Percentiles rank a stretch among this genome's conserved stretches.
Conservation (phyloP, 2,113 vertebrate genomes). For the Thomomys bottae region DNA sequence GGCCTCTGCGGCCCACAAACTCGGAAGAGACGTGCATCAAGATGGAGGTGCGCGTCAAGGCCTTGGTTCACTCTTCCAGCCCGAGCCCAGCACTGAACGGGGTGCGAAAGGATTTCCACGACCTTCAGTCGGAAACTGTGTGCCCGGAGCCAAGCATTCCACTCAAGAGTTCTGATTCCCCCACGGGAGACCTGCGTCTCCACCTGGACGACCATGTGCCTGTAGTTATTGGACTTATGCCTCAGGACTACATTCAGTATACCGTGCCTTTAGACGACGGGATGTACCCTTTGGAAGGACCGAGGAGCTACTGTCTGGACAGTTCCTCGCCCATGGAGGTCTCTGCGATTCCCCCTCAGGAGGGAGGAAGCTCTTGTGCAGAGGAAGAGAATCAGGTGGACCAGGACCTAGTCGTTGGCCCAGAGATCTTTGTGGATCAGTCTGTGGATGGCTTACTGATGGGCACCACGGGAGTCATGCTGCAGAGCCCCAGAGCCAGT, state of each 20-base stretch:
- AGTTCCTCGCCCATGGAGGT: conserved; percentile 96
- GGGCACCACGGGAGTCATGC: conserved; percentile 91
- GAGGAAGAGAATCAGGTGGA: conserved; percentile 90
- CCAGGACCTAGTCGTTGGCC: conserved; percentile 89
- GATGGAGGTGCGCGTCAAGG: conserved; percentile 98
- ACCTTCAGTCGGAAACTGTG: conserved; percentile 91
- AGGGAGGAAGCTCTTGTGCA: conserved; percentile 86
- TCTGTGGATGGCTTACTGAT: conserved; percentile 91
- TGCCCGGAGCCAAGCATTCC: conserved; percentile 90
- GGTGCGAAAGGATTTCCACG: conserved; percentile 94
- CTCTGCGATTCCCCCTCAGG: conserved; percentile 87
- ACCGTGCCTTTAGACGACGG: conserved; percentile 99
- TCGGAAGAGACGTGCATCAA: conserved; percentile 97
- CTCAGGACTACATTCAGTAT: conserved; percentile 99
- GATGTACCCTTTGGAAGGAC: conserved; percentile 95
- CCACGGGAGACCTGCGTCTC: conserved; percentile 92
- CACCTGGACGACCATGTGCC: conserved; percentile 97
- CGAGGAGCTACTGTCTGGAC: conserved; percentile 94
- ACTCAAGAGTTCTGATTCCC: conserved; percentile 91
- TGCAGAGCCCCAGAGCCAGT: conserved; percentile 90
- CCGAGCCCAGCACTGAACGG: conserved; percentile 94
- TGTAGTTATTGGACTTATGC: conserved; percentile 96
- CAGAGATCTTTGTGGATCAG: conserved; percentile 94
- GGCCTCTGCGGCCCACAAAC: conserved; percentile 94
- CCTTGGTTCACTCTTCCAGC: conserved; percentile 94